Evolutionary conservation across 1,140 invertebrate genomes (phyloP).

Genomic region (Scaptomyza pallida): DNA sequence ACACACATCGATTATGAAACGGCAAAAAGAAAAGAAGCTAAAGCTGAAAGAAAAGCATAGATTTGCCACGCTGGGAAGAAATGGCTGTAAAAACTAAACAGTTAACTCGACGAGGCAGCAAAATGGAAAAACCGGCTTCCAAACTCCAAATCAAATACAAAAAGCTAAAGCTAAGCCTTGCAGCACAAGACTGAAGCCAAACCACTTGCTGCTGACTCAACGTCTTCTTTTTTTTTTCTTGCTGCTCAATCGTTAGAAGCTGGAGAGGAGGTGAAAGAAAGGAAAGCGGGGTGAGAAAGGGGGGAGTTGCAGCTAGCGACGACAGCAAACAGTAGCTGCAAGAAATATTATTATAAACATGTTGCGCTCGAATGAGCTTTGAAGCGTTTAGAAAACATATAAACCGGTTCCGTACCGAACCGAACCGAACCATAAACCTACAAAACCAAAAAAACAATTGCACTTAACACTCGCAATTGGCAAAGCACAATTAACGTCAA

Average conservation of each 20-base stretch:
- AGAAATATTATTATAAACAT: slow-evolving; percentile 53
- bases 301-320: background rate
- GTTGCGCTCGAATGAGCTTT: slow-evolving; percentile 43
- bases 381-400: slow-evolving; percentile 24
- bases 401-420: slow-evolving; percentile 44
- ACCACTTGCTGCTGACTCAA: slow-evolving; percentile 36
- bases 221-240: background rate
- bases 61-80: slow-evolving; percentile 37
- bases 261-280: background rate
- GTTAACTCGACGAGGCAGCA: slow-evolving; percentile 14
- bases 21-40: slow-evolving; percentile 19
- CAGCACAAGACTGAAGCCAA: slow-evolving; percentile 11
- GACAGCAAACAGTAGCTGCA: slow-evolving; percentile 44
- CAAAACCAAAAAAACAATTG: slow-evolving; percentile 14
- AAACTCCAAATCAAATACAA: background rate
- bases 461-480: slow-evolving; percentile 2
- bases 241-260: slow-evolving; percentile 3
- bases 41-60: slow-evolving; percentile 25
- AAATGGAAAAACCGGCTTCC: slow-evolving; percentile 36
- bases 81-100: slow-evolving; percentile 33
- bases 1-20: slow-evolving; percentile 65
- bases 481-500: background rate
- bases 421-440: slow-evolving; percentile 45
- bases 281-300: background rate
- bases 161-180: slow-evolving; percentile 23